Evolutionary conservation across 2,113 vertebrate species (phyloP).

Genomic region (Sander lucioperca): DNA sequence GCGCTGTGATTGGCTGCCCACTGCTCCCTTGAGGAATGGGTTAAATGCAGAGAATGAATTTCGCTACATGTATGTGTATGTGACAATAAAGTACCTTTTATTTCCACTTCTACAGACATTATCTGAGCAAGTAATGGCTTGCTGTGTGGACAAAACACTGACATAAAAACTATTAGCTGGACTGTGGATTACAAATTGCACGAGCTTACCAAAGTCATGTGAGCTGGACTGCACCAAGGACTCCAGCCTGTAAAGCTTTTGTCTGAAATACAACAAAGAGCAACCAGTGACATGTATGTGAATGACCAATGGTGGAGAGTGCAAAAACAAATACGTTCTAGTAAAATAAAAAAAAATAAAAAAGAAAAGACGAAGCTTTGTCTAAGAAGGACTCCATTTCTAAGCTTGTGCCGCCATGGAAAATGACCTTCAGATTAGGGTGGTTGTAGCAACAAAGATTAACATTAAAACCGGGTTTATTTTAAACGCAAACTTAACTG

Average conservation of each 20-base stretch:
- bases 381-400: neutral
- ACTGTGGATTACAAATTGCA: neutral
- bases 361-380: neutral
- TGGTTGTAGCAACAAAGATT: neutral
- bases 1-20: no score
- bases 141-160: neutral
- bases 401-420: neutral
- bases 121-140: neutral
- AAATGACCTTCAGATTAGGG: neutral
- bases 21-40: no score
- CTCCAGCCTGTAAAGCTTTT: conserved; percentile 90
- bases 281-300: neutral
- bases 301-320: neutral
- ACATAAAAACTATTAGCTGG: neutral
- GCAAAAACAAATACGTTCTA: neutral
- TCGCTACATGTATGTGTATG: no score
- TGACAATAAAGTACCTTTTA: no score
- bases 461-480: neutral
- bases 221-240: conserved; percentile 85
- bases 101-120: no score
- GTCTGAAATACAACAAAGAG: conserved; percentile 84
- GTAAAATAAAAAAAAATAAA: neutral
- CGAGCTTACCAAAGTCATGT: conserved; percentile 94
- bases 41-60: no score
- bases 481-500: neutral